These are phyloP conservation scores for Aromia moschata DNA, from an alignment of 2,888 invertebrate genomes.

Conservation along the genomic window DNA sequence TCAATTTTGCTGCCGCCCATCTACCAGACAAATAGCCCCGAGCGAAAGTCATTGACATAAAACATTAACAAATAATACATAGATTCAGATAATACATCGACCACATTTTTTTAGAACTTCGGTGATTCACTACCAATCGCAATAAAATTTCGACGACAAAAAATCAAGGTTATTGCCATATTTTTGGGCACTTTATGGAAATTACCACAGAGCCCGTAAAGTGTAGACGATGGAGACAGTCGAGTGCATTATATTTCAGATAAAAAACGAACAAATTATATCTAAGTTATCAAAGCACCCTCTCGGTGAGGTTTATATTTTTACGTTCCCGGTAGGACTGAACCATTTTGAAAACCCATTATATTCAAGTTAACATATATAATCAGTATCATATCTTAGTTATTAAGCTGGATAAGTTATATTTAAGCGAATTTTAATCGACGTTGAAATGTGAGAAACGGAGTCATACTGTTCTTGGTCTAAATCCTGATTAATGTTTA, in stretches of 20 bases:
- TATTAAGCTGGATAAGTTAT: too few species aligned
- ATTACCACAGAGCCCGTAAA: constrained; percentile 46
- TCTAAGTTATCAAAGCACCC: too few species aligned
- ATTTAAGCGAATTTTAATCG: too few species aligned
- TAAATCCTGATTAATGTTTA: constrained; percentile 18
- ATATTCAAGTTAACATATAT: too few species aligned
- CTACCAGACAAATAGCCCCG: constrained; percentile 9
- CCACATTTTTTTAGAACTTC: constrained; percentile 9
- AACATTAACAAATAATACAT: constrained; percentile 8
- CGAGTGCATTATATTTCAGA: too few species aligned
- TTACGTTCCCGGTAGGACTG: too few species aligned
- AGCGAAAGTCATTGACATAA: constrained; percentile 19
- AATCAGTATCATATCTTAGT: too few species aligned
- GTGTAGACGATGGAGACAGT: constrained; percentile 43
- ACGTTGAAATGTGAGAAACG: constrained; percentile 27
- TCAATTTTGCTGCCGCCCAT: constrained; percentile 21
- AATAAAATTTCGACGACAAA: background rate
- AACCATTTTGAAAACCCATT: too few species aligned
- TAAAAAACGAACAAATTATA: too few species aligned
- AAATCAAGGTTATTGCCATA: too few species aligned
- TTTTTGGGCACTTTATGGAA: constrained; percentile 46
- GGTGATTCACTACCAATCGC: too few species aligned
- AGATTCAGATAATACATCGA: constrained; percentile 23
- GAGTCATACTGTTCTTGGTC: constrained; percentile 21
- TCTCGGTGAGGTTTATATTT: too few species aligned